phyloP scores from a whole-genome alignment of 2,888 invertebrate species.

The Lampropteryx suffumata region DNA sequence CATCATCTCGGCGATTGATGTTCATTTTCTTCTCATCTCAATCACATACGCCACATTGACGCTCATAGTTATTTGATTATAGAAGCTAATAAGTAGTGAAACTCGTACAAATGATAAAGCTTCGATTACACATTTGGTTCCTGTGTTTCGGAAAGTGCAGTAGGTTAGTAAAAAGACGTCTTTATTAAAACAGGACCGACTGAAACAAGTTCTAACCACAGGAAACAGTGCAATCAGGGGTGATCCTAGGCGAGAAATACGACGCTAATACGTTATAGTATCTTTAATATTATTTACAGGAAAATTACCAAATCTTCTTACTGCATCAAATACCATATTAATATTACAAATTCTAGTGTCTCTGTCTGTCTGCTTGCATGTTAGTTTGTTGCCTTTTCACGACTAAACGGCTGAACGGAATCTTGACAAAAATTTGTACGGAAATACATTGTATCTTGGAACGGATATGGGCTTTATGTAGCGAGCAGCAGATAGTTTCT shows the following conservation, averaged over 20 bases:
- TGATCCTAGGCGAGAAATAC: constrained; percentile 32
- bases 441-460: no score
- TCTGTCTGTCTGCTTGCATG: no score
- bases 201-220: constrained; percentile 40
- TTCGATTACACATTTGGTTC: constrained; percentile 19
- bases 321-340: no score
- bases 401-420: no score
- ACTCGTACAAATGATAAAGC: constrained; percentile 15
- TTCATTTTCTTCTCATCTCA: constrained; percentile 29
- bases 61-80: constrained; percentile 30
- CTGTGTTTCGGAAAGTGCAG: constrained; percentile 27
- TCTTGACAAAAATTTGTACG: no score
- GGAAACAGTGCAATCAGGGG: constrained; percentile 44
- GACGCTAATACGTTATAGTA: not conserved
- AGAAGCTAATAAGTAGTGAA: constrained; percentile 21
- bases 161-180: constrained; percentile 23
- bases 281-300: no score
- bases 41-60: constrained; percentile 36
- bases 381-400: no score
- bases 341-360: no score
- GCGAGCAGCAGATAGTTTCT: no score
- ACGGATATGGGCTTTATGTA: no score
- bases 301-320: no score
- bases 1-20: constrained; percentile 33
- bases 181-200: constrained; percentile 2